Evolutionary conservation across 1,140 invertebrate species (phyloP).

Genomic region (Zaprionus ornatus): DNA sequence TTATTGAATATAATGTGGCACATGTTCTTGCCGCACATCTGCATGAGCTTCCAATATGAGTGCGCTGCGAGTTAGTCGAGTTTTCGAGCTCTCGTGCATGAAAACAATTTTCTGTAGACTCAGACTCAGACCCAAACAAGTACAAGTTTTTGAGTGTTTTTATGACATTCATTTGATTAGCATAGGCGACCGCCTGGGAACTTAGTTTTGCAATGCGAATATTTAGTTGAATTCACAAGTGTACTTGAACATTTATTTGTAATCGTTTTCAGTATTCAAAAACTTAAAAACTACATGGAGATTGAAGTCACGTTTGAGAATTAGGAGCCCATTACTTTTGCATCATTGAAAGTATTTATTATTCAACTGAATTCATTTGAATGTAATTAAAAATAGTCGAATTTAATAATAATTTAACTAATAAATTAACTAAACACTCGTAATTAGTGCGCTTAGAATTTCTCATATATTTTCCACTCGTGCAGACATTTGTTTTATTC

Average conservation of each 20-base stretch:
- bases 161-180: constrained; percentile 29
- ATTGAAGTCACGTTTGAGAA: too few species aligned
- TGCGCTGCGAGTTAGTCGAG: background rate
- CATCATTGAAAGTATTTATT: background rate
- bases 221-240: background rate
- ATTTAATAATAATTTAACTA: background rate
- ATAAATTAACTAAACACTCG: too few species aligned
- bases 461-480: background rate
- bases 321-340: background rate
- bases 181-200: background rate
- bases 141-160: constrained; percentile 1
- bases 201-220: background rate
- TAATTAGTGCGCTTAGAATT: too few species aligned
- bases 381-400: background rate
- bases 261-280: background rate
- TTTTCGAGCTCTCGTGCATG: constrained; percentile 35
- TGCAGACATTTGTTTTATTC: background rate
- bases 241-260: background rate
- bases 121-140: background rate
- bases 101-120: constrained; percentile 30
- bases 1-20: constrained; percentile 67
- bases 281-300: too few species aligned
- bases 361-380: too few species aligned
- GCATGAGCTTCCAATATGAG: background rate
- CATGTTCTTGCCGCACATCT: constrained; percentile 37